A percentile compares a stretch with the other conserved stretches of the same genome.
These are phyloP conservation scores for Mastigias papua DNA, from an alignment of 30 jellyfish, hydroid and myxozoan species.

Conservation along the genomic window DNA sequence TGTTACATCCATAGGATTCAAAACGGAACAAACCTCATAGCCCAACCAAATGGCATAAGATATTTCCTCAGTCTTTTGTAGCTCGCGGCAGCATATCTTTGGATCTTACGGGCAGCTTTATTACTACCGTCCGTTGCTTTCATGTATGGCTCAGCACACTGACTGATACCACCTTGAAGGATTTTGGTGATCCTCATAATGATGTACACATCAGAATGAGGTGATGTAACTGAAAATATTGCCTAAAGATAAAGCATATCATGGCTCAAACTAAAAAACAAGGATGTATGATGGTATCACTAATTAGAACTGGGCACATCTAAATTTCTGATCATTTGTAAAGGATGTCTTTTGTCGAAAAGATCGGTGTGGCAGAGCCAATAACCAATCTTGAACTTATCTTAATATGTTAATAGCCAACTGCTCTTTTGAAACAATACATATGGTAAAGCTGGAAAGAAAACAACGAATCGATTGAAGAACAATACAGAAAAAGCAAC, in stretches of 20 bases:
- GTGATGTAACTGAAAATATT: conserved; percentile 88
- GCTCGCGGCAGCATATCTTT: conserved; percentile 74
- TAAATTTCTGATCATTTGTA: too few species aligned
- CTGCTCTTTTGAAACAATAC: too few species aligned
- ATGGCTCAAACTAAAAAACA: not conserved
- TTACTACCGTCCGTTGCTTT: conserved; percentile 81
- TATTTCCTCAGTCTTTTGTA: conserved; percentile 88
- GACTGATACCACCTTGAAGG: conserved; percentile 98
- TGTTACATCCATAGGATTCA: too few species aligned
- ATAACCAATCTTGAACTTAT: too few species aligned
- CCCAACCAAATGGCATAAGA: conserved; percentile 99
- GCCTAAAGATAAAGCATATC: conserved; percentile 66
- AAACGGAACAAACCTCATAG: conserved; percentile 83
- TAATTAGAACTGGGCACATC: not conserved
- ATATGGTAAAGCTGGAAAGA: too few species aligned
- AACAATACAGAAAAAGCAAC: too few species aligned
- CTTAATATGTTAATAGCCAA: too few species aligned
- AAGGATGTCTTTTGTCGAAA: too few species aligned
- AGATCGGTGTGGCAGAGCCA: too few species aligned
- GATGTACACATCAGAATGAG: conserved; percentile 92
- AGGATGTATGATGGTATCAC: not conserved
- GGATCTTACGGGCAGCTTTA: conserved; percentile 86
- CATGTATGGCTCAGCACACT: conserved; percentile 98
- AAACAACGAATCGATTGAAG: too few species aligned
- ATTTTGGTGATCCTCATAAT: conserved; percentile 89